Evolutionary conservation across 2,113 vertebrate genomes (phyloP), one percentile per base, ranked within the genome.

Genomic region (Rousettus leschenaultii): DNA sequence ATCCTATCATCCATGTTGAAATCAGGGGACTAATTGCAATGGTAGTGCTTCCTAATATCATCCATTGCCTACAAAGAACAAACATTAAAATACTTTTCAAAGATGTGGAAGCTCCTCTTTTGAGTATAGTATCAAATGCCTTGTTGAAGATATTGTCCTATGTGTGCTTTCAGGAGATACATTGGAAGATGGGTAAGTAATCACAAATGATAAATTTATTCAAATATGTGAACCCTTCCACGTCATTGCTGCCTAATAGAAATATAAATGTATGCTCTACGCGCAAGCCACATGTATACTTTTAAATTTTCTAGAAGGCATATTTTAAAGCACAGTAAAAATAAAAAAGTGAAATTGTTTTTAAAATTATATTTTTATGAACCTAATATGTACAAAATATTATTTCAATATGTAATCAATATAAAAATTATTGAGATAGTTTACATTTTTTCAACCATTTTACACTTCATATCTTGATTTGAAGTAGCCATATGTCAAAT

Each of bases 401-500:
- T 89, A 57, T 73, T 96, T 95, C 48, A 89, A 57, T 48, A 79
- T 83, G 40, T 24, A 89, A 93, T 63, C 55, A 61, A 73, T 83
- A 51, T 70, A 57, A 80, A 89, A 35, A 63, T 59, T 38, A 57
- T 33, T 59, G 6, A 77, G 66, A 94, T 6, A 55, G 8, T 74
- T 89, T 85, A 21, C 28, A 57, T 55, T n/a, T 78, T 93, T 53
- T 65, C 15, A 7, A 71, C 45, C 74, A 10, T 40, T 95, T 97
- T 94, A 95, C 11, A 91, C 57, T 86, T 74, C 57, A 86, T n/a
- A 70, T 93, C 48, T 94, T 91, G 33, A 87, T 88, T 90, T 89
- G 33, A n/a, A 94, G 21, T 73, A 74, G n/a, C 33, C 86, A 40
- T 53, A 93, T 93, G 63, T 79, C 68, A 93, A 83, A 13, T 86